Evolutionary conservation across 1,140 invertebrate genomes (phyloP).

Genomic region (Anagrus nilaparvatae): DNA sequence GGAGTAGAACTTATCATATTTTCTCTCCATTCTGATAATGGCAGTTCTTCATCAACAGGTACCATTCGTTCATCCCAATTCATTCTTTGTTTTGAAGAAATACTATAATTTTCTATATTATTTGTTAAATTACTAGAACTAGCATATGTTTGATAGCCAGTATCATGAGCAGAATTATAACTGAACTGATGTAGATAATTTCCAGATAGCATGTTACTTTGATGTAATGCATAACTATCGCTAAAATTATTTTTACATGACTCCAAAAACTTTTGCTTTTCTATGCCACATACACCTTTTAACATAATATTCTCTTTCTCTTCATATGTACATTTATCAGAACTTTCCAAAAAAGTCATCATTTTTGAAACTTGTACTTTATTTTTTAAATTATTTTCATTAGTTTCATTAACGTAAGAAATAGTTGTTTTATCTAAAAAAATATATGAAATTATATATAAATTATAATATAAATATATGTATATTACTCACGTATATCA

Average conservation of each 20-base stretch:
- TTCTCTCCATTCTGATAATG: conserved; percentile 28
- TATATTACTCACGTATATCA: conserved; percentile 7
- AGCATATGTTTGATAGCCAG: conserved; percentile 37
- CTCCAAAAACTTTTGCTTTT: conserved; percentile 17
- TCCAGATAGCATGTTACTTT: conserved; percentile 22
- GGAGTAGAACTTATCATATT: conserved; percentile 36
- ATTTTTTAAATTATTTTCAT: conserved; percentile 2
- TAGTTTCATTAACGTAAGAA: conserved; percentile 2
- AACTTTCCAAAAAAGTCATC: conserved; percentile 10
- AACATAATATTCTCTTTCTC: conserved; percentile 13
- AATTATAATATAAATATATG: conserved; percentile 12
- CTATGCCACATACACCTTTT: conserved; percentile 5
- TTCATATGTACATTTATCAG: conserved; percentile 9
- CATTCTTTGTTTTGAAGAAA: conserved; percentile 20
- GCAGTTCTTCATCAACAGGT: conserved; percentile 22
- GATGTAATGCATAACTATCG: conserved; percentile 22
- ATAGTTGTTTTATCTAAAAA: too few relatives aligned
- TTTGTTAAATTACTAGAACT: conserved; percentile 24
- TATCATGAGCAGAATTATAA: conserved; percentile 30
- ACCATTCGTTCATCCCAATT: conserved; percentile 21
- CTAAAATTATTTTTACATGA: conserved; percentile 21
- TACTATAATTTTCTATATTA: conserved; percentile 22
- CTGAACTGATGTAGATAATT: conserved; percentile 24
- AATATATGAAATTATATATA: conserved; percentile 10
- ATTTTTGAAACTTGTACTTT: conserved; percentile 7